phyloP scores from a whole-genome alignment of 2,888 invertebrate species.

The Drosophila stalkeri region DNA sequence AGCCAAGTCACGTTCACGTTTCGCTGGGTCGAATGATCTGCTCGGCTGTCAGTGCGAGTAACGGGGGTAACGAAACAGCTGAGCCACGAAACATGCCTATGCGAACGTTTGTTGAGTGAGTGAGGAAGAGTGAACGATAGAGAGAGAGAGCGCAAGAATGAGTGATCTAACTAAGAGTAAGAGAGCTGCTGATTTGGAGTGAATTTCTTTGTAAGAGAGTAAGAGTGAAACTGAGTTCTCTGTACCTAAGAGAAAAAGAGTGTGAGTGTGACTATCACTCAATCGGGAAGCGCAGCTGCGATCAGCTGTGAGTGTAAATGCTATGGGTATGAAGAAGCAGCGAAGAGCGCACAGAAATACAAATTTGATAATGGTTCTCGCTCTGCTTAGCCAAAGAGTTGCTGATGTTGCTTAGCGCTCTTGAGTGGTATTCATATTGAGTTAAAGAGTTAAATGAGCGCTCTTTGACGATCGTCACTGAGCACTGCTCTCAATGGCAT shows the following conservation, averaged over 20 bases:
- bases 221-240: not conserved
- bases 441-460: not conserved
- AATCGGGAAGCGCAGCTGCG: not conserved
- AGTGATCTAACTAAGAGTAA: constrained; percentile 17
- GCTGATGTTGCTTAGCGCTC: not conserved
- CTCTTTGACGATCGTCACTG: constrained; percentile 41
- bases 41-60: constrained; percentile 6
- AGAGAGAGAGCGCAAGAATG: constrained; percentile 3
- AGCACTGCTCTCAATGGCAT: constrained; percentile 11
- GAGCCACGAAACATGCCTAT: not conserved
- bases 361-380: no score
- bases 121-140: not conserved
- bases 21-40: constrained; percentile 56
- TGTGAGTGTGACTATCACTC: not conserved
- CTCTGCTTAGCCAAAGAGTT: constrained; percentile 19
- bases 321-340: not conserved
- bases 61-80: constrained; percentile 39
- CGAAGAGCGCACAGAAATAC: not conserved
- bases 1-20: constrained; percentile 73
- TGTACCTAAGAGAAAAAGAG: not conserved
- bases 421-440: constrained; percentile 18
- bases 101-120: no score
- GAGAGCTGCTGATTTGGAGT: constrained; percentile 22
- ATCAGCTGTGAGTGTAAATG: not conserved
- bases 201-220: constrained; percentile 18